Percentiles rank a stretch among this genome's conserved stretches.
Evolutionary conservation across 2,888 invertebrate species (phyloP).

Genomic region (Hypsopygia costalis): DNA sequence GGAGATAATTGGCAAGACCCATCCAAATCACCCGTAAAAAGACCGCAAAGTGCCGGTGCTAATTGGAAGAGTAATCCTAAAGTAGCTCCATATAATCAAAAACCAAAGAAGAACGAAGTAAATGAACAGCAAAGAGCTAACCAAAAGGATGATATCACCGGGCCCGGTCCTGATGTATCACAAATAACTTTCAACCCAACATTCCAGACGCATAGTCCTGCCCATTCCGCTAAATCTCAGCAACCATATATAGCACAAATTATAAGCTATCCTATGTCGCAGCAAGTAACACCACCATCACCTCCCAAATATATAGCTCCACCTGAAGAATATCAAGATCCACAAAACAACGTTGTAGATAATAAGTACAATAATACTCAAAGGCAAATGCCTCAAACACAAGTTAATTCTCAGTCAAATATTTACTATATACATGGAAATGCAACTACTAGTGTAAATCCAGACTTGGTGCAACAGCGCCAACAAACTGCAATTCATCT

Average conservation of each 20-base stretch:
- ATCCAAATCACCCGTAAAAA: slow-evolving; percentile 64
- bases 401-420: slow-evolving; percentile 48
- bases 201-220: slow-evolving; percentile 77
- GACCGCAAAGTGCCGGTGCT: slow-evolving; percentile 66
- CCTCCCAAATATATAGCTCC: slow-evolving; percentile 71
- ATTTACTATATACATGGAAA: slow-evolving; percentile 74
- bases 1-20: slow-evolving; percentile 68
- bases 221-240: slow-evolving; percentile 59
- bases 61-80: slow-evolving; percentile 71
- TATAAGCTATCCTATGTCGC: slow-evolving; percentile 69
- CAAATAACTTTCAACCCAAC: slow-evolving; percentile 75
- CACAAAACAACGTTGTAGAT: slow-evolving; percentile 54
- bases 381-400: slow-evolving; percentile 38
- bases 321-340: slow-evolving; percentile 73
- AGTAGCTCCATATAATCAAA: slow-evolving; percentile 62
- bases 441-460: slow-evolving; percentile 42
- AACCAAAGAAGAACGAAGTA: slow-evolving; percentile 57
- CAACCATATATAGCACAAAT: slow-evolving; percentile 76
- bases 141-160: slow-evolving; percentile 48
- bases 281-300: slow-evolving; percentile 68
- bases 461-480: slow-evolving; percentile 64
- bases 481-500: slow-evolving; percentile 73
- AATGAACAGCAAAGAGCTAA: slow-evolving; percentile 49
- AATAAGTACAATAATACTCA: slow-evolving; percentile 44
- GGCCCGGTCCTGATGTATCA: slow-evolving; percentile 55